phyloP scores from a whole-genome alignment of 1,140 invertebrate genomes.

The Eriocheir sinensis region DNA sequence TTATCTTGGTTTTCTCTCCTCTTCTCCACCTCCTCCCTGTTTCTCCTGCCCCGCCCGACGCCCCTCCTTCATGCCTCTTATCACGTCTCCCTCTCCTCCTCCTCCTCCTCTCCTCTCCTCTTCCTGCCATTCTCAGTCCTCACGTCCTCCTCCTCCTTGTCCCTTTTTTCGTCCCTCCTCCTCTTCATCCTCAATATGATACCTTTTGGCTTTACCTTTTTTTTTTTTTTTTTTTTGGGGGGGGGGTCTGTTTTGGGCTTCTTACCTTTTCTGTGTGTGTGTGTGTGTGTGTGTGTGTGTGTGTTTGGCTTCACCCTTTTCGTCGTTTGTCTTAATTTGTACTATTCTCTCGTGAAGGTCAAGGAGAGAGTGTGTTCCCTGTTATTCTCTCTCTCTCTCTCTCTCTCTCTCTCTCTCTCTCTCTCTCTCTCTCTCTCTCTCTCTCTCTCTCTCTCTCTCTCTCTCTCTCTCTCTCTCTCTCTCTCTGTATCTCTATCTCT shows the following conservation, averaged over 20 bases:
- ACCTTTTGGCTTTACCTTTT: neutral
- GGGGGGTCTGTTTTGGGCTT: no score
- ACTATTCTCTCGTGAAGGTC: no score
- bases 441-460: constrained; percentile 18
- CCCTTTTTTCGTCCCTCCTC: no score
- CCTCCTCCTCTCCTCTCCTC: neutral
- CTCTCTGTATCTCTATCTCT: neutral
- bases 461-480: constrained; percentile 13
- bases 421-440: neutral
- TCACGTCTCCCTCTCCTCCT: neutral
- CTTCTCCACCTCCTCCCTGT: neutral
- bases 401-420: constrained; percentile 31
- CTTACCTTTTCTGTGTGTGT: neutral
- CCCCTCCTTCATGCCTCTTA: no score
- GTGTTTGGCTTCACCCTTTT: no score
- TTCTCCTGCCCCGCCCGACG: no score
- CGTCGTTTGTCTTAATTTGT: no score
- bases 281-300: neutral
- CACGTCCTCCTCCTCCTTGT: constrained; percentile 2
- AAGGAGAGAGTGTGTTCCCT: no score
- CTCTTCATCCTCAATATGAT: constrained; percentile 13
- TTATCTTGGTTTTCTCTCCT: neutral
- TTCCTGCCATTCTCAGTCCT: neutral
- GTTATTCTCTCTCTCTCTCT: constrained; percentile 19
- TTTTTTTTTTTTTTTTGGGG: neutral